Conservation (phyloP, 2,888 invertebrate species). For the Agrenia bidenticulata region DNA sequence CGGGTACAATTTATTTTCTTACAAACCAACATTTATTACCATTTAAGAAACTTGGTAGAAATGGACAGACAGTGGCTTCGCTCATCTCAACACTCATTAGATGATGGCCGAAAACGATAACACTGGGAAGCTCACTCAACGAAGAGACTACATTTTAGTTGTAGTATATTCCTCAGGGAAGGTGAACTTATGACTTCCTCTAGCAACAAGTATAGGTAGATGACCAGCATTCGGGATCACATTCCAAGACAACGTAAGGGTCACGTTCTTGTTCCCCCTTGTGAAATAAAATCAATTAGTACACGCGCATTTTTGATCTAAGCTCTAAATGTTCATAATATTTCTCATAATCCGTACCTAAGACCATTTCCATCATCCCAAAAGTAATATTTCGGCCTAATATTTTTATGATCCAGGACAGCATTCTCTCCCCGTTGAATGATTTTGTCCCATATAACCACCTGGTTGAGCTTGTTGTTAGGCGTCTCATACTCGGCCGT, state of each 20-base stretch:
- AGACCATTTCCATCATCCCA: conserved; percentile 99
- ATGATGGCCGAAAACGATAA: too few species aligned
- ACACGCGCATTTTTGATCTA: too few species aligned
- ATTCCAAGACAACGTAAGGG: conserved; percentile 94
- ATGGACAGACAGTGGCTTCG: too few species aligned
- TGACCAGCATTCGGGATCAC: conserved; percentile 98
- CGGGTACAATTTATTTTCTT: too few species aligned
- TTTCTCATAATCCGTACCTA: conserved; percentile 63
- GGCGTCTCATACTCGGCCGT: conserved; percentile 93
- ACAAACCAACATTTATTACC: too few species aligned
- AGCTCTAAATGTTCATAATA: too few species aligned
- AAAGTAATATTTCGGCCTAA: conserved; percentile 98
- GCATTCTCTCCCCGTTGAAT: conserved; percentile 91
- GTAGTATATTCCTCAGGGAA: conserved; percentile 87
- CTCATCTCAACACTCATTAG: too few species aligned
- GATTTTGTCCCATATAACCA: conserved; percentile 98
- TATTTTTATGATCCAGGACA: conserved; percentile 85
- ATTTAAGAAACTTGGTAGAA: too few species aligned
- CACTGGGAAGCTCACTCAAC: too few species aligned
- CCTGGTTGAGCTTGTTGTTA: conserved; percentile 85
- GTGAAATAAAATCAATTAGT: conserved; percentile 58
- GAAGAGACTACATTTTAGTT: conserved; percentile 60
- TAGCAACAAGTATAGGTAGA: conserved; percentile 80
- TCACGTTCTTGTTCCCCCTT: conserved; percentile 91
- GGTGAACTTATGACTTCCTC: conserved; percentile 80